Percentiles rank a stretch among this genome's conserved stretches.
phyloP scores from a whole-genome alignment of 2,888 invertebrate genomes.

The Chymomyza fuscimana region DNA sequence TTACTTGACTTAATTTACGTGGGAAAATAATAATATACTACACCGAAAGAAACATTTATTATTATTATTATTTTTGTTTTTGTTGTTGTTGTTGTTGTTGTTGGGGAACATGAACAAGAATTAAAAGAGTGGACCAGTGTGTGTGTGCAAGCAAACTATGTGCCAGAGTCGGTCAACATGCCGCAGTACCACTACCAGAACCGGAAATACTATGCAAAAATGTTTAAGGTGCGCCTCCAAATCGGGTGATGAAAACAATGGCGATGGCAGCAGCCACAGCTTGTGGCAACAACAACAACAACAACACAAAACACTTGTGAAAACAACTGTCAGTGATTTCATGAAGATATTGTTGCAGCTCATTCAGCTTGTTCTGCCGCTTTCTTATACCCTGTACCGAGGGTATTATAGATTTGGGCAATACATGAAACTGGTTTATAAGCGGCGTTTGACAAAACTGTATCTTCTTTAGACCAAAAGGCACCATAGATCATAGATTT shows the following conservation, averaged over 20 bases:
- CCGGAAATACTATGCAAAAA: background rate
- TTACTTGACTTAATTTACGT: background rate
- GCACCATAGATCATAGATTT: no score
- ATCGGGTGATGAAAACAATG: background rate
- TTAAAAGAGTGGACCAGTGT: background rate
- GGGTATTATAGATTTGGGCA: no score
- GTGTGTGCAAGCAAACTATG: background rate
- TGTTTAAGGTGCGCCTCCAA: background rate
- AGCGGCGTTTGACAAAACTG: no score
- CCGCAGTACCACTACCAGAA: background rate
- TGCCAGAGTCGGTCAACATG: background rate
- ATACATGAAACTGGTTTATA: no score
- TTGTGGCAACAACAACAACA: background rate
- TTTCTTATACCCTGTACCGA: no score
- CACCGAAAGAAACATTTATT: background rate
- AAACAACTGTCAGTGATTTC: background rate
- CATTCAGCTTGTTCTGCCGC: background rate
- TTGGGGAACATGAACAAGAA: no score
- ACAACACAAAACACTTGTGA: background rate
- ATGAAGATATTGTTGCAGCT: conserved; percentile 4
- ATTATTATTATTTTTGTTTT: no score
- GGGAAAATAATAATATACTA: background rate
- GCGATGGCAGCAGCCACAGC: background rate
- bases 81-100: no score
- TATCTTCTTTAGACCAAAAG: no score